Evolutionary conservation across 2,113 vertebrate species (phyloP), one percentile per base, ranked within the genome.

Genomic region (Melanotaenia duboulayi): DNA sequence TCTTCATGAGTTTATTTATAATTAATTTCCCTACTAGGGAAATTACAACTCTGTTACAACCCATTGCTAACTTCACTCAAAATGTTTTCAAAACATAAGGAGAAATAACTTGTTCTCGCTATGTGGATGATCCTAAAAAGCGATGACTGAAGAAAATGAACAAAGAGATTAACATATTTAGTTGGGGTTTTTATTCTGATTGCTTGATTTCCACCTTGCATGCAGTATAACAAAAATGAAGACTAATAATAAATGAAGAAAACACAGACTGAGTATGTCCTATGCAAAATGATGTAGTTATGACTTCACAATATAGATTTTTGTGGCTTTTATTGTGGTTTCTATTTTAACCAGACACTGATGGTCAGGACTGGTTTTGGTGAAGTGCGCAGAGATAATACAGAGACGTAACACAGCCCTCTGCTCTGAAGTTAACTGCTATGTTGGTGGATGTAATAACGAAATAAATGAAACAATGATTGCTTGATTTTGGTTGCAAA

Each of bases 151-250:
- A 61, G 57, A 77, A 50, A 74, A 62, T 67, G 66, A 80, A 72
- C 19, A 70, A 82, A 72, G 16, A 25, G 70, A 23, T 67, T 0
- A 80, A 66, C 2, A 55, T 83, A 73, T 80, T 76, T 66, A 83
- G 70, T 81, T 81, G 69, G 66, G 57, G 52, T 76, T 76, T 84
- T 77, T 72, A 32, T 67, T 75, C 62, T 74, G 71, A 78, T 76
- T 87, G 79, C 79, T 77, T 73, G 70, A 85, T 78, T 78, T 74
- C 52, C 70, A 78, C 42, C 42, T 59, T 90, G 90, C 91, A 90
- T 92, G 87, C 66, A 79, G 55, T 83, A 35, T 83, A 71, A 89
- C 79, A 81, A 85, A 76, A 52, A 62, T 40, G 32, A 75, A 37
- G 11, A 28, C 11, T 25, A 67, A 23, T 4, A 76, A 68, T 65